Evolutionary conservation across 2,113 vertebrate species (phyloP).

Genomic region (Psittacara wagleri): DNA sequence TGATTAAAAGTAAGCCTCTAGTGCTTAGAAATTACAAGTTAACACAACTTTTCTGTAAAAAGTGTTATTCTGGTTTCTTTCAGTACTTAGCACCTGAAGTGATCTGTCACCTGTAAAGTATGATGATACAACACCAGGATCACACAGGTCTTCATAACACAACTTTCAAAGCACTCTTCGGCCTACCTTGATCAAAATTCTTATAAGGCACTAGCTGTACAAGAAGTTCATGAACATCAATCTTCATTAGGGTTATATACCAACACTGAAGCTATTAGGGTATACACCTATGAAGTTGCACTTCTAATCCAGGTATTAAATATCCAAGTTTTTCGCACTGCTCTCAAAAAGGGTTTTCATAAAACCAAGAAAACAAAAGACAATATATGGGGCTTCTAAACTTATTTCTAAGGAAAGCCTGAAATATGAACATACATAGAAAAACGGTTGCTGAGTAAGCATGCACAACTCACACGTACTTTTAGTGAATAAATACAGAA

Average conservation of each 20-base stretch:
- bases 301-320: background rate
- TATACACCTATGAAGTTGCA: background rate
- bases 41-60: background rate
- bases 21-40: background rate
- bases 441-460: background rate
- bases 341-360: background rate
- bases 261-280: background rate
- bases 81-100: background rate
- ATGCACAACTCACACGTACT: rapidly evolving
- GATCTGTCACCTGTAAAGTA: constrained; percentile 26
- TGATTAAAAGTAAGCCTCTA: background rate
- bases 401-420: background rate
- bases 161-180: constrained; percentile 1
- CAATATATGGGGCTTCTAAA: background rate
- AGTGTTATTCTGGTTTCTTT: background rate
- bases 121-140: background rate
- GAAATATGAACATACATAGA: background rate
- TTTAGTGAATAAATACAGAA: background rate
- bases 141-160: constrained; percentile 25
- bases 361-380: background rate
- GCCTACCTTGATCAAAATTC: constrained; percentile 4
- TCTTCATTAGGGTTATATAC: constrained; percentile 19
- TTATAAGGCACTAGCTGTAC: background rate
- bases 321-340: rapidly evolving
- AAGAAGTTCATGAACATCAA: background rate